Base-by-base conservation (phyloP, 2,113 vertebrate species). In the Forbesichthys agassizii region DNA sequence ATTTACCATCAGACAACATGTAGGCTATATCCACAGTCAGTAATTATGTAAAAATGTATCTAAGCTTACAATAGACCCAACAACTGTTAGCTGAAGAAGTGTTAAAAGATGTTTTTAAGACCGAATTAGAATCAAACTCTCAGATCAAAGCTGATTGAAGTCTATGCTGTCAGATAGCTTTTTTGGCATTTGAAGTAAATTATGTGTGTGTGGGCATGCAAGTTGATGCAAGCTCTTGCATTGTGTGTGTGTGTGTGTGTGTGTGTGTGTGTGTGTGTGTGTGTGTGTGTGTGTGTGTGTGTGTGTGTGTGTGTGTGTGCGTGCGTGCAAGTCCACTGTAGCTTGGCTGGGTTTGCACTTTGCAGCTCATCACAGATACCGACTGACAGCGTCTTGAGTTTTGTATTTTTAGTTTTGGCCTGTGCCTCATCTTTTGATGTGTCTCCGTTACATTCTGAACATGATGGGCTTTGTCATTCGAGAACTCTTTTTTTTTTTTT, bases 381-480 rank as follows among this genome's bases (percentile, higher is more conserved):
- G 47, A 53, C 57, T 79, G 83, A 80, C 65, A 75, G 77, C 13
- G 11, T 51, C 66, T 16, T 3, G 9, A 14, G 3, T 52, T 52
- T 52, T 52, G 9, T 52, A 3, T 11, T 3, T 52, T 52, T 52
- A 11, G 71, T 70, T 46, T 4, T 5, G 48, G 62, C 65, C 4
- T 9, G 33, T 18, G 60, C 66, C 73, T 75, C 33, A 9, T 64
- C 79, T 33, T 89, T 87, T 86, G 82, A 90, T 86, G 80, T 85
- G 83, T 86, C 81, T 78, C 66, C 36, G 67, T 80, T 71, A 57
- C 58, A 48, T 65, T 68, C 79, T 73, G 77, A 84, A 75, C 85
- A 76, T 84, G 87, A 90, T 46, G 77, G 64, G 84, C 76, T 84
- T 78, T 80, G 83, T 85, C 83, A 84, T 65, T 64, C 68, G 18